These are phyloP conservation scores for Carettochelys insculpta DNA, from an alignment of 2,113 vertebrate species.

Conservation along the genomic window DNA sequence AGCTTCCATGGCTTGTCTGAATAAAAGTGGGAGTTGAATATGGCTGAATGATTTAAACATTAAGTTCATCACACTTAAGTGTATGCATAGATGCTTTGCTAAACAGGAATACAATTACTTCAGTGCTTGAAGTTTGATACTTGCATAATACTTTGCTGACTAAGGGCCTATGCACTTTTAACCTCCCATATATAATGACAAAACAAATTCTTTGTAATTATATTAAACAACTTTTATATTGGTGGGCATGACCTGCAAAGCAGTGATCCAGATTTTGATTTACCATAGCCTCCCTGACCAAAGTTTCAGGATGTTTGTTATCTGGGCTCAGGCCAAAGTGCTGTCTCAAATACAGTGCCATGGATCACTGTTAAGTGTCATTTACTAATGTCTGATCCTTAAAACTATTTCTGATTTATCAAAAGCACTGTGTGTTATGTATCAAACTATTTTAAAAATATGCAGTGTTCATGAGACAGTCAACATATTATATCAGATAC, in stretches of 20 bases:
- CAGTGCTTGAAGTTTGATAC: neutral
- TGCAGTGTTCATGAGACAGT: neutral
- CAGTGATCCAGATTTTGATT: constrained; percentile 24
- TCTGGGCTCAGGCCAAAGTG: constrained; percentile 38
- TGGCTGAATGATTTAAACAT: neutral
- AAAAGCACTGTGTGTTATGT: neutral
- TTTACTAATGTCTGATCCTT: constrained; percentile 41
- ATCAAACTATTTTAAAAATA: constrained; percentile 14
- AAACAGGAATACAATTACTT: constrained; percentile 9
- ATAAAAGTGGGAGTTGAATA: neutral
- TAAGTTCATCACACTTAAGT: neutral
- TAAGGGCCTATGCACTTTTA: neutral
- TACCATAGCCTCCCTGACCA: neutral
- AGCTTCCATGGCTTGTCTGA: neutral
- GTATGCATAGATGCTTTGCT: neutral
- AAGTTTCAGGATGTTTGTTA: constrained; percentile 57
- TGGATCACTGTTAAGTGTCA: constrained; percentile 32
- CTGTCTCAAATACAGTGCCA: neutral
- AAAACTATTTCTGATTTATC: constrained; percentile 28
- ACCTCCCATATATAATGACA: neutral
- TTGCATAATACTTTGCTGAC: neutral
- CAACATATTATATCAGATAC: neutral
- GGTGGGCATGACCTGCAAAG: constrained; percentile 14
- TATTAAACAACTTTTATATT: neutral
- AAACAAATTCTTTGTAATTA: neutral